phyloP scores from a whole-genome alignment of 1,140 invertebrate species.

The Drosophila subpulchrella region DNA sequence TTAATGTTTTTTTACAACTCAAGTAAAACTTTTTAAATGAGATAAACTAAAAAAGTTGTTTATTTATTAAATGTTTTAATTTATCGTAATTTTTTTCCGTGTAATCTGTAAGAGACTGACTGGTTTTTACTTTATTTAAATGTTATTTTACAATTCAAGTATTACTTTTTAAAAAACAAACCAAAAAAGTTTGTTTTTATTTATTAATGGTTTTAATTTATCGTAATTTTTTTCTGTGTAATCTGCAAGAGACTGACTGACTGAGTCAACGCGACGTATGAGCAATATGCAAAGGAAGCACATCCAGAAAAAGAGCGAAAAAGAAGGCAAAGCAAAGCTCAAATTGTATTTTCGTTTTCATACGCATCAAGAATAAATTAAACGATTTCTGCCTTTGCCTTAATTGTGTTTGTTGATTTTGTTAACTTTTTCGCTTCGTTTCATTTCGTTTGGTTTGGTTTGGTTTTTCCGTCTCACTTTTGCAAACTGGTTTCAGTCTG shows the following conservation, averaged over 20 bases:
- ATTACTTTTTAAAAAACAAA: too few species aligned
- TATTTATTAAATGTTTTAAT: too few species aligned
- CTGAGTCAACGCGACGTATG: conserved; percentile 57
- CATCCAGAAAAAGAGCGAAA: conserved; percentile 1
- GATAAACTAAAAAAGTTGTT: background rate
- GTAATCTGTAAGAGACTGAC: too few species aligned
- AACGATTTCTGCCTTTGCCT: conserved; percentile 45
- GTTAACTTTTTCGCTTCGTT: conserved; percentile 43
- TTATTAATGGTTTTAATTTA: too few species aligned
- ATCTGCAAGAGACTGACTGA: background rate
- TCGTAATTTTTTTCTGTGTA: background rate
- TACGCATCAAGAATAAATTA: conserved; percentile 78
- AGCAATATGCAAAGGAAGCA: conserved; percentile 41
- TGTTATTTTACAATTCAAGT: too few species aligned
- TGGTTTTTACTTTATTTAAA: too few species aligned
- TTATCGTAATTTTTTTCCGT: too few species aligned
- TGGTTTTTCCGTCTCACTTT: conserved; percentile 29
- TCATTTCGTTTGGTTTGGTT: conserved; percentile 22
- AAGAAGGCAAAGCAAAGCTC: conserved; percentile 20
- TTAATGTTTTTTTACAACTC: background rate
- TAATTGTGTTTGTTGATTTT: conserved; percentile 50
- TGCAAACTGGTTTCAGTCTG: conserved; percentile 54
- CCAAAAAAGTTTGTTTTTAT: too few species aligned
- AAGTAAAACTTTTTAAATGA: too few species aligned
- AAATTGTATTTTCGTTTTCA: conserved; percentile 49